Evolutionary conservation across 2,888 invertebrate genomes (phyloP).

Genomic region (Pterostichus madidus): DNA sequence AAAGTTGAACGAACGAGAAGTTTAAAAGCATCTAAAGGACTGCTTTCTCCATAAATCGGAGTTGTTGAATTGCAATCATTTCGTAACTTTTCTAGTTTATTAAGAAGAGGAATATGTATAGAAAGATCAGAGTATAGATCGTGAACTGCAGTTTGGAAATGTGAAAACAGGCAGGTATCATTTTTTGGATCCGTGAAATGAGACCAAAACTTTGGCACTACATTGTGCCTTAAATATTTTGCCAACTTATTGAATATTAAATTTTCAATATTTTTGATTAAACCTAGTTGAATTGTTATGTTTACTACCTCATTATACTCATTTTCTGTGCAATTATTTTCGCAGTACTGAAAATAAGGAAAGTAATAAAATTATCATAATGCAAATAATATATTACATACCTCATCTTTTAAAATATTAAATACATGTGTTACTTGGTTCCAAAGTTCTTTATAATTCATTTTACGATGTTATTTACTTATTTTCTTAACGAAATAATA

Average conservation of each 20-base stretch:
- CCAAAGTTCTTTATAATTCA: conserved; percentile 71
- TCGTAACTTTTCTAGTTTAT: conserved; percentile 80
- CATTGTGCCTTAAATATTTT: conserved; percentile 80
- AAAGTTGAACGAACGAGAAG: conserved; percentile 83
- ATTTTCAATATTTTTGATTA: conserved; percentile 75
- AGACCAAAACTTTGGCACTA: conserved; percentile 84
- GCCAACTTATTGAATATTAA: conserved; percentile 79
- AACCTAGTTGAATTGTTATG: conserved; percentile 73
- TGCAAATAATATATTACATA: conserved; percentile 60
- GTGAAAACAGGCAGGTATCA: conserved; percentile 82
- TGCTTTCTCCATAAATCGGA: conserved; percentile 79
- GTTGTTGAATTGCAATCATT: conserved; percentile 77
- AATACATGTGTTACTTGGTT: conserved; percentile 72
- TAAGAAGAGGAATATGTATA: conserved; percentile 80
- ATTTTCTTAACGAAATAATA: neutral
- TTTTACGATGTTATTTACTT: conserved; percentile 18
- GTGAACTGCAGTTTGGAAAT: conserved; percentile 84
- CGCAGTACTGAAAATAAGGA: conserved; percentile 67
- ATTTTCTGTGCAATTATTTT: conserved; percentile 73
- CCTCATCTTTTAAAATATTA: conserved; percentile 72
- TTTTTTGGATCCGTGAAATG: conserved; percentile 80
- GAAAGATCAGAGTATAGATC: conserved; percentile 81
- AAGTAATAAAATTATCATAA: conserved; percentile 49
- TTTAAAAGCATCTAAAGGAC: conserved; percentile 81
- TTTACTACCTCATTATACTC: conserved; percentile 74